These are phyloP conservation scores for Megaustenia siamemsis DNA, from an alignment of 2,888 invertebrate species.

Conservation along the genomic window DNA sequence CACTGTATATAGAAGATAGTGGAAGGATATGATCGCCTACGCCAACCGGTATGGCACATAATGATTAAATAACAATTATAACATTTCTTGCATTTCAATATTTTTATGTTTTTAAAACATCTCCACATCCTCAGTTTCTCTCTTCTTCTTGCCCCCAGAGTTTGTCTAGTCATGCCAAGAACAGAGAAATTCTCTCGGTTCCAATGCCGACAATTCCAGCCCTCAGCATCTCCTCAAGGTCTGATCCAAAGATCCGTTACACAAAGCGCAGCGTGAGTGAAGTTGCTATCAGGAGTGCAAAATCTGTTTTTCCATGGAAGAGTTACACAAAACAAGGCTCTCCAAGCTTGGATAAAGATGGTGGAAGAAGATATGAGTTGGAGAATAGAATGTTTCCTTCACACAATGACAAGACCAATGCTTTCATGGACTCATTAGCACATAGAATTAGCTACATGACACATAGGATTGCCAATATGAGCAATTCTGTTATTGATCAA, in stretches of 20 bases:
- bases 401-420: slow-evolving; percentile 51
- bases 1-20: too few relatives aligned
- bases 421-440: slow-evolving; percentile 51
- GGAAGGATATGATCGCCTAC: too few relatives aligned
- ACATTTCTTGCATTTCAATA: too few relatives aligned
- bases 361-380: not conserved
- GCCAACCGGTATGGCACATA: too few relatives aligned
- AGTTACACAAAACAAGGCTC: slow-evolving; percentile 48
- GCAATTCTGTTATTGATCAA: not conserved
- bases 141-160: slow-evolving; percentile 23
- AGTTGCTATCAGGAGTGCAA: slow-evolving; percentile 34
- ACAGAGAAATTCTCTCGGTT: slow-evolving; percentile 43
- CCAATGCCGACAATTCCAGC: slow-evolving; percentile 47
- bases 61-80: too few relatives aligned
- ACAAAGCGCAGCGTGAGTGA: slow-evolving; percentile 38
- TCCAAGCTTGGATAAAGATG: slow-evolving; percentile 37
- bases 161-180: slow-evolving; percentile 47
- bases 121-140: not conserved
- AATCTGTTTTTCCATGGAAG: slow-evolving; percentile 45
- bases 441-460: slow-evolving; percentile 51
- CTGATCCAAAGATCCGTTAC: slow-evolving; percentile 47
- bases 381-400: slow-evolving; percentile 49
- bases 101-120: too few relatives aligned
- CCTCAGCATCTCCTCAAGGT: slow-evolving; percentile 47
- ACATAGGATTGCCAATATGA: slow-evolving; percentile 42